Evolutionary conservation across 2,888 invertebrate species (phyloP), one percentile per base, ranked within the genome.

Genomic region (Trissoscelio sp.): DNA sequence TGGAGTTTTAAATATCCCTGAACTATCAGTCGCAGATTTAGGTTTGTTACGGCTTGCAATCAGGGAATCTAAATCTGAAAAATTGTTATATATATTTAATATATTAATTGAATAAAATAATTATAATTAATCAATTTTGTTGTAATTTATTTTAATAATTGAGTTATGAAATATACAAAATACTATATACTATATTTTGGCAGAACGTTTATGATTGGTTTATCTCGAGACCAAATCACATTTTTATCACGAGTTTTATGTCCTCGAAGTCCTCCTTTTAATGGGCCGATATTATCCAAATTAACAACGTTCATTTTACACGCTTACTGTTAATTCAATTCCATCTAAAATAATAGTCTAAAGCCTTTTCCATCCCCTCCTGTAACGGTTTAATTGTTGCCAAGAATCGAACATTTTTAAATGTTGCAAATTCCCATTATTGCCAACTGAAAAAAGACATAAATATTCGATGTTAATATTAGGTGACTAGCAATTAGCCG

Each of bases 171-270:
- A 12, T 12, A n/a, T 39, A 9, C n/a, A 58, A 58, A n/a, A 9
- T 37, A 28, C 14, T 12, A 14, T 9, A 28, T 34, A 55, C 75
- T 37, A 12, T 67, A 75, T 51, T 75, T 75, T 9, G 75, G 75
- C 18, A 48, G 39, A 31, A 75, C 53, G 22, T 58, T 48, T 9
- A 75, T 58, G 5, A 67, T 51, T 7, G 66, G 75, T 28, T 67
- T 77, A 39, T 77, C 75, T 14, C 75, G 11, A 1, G 67, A 37
- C 75, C 75, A 67, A 77, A 77, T 67, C n/a, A 77, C 12, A 24
- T 67, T 67, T 51, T 67, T 75, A 5, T 67, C 75, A 0, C 75
- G 67, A 44, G 20, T 46, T 44, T 64, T 74, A 16, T 3, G 34
- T 6, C 24, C 51, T 34, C 51, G 20, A 12, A 14, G 3, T 37